Percentiles rank a stretch among this genome's conserved stretches.
These are phyloP conservation scores for Petroica traversi DNA, from an alignment of 2,113 vertebrate genomes.

Conservation along the genomic window DNA sequence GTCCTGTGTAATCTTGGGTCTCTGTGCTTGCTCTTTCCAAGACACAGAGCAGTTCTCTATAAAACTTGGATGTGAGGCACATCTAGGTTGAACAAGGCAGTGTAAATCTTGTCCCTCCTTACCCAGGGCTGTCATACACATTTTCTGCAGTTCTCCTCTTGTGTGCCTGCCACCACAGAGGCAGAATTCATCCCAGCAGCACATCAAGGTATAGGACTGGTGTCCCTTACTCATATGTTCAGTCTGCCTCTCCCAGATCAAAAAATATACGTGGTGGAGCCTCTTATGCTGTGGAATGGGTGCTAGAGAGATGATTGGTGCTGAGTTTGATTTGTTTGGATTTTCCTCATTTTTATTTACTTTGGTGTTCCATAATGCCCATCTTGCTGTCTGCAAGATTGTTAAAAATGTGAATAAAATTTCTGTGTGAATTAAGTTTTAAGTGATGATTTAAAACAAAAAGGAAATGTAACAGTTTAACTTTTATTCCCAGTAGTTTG, in stretches of 20 bases:
- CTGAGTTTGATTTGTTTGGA: not conserved
- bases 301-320: not conserved
- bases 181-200: not conserved
- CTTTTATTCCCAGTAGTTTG: not conserved
- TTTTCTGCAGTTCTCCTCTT: not conserved
- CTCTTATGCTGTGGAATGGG: not conserved
- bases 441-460: not conserved
- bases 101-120: not conserved
- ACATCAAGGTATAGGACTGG: rapidly evolving
- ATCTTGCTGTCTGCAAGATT: not conserved
- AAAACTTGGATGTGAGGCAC: not conserved
- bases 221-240: not conserved
- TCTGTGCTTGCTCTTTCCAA: not conserved
- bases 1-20: not conserved
- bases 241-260: not conserved
- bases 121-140: not conserved
- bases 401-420: not conserved
- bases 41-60: not conserved
- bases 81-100: not conserved
- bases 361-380: not conserved
- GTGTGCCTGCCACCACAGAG: rapidly evolving
- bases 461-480: not conserved
- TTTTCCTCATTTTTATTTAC: not conserved
- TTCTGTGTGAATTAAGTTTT: not conserved
- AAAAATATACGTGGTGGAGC: not conserved